Evolutionary conservation across 2,888 invertebrate genomes (phyloP), one percentile per base, ranked within the genome.

Genomic region (Chymomyza fuscimana): DNA sequence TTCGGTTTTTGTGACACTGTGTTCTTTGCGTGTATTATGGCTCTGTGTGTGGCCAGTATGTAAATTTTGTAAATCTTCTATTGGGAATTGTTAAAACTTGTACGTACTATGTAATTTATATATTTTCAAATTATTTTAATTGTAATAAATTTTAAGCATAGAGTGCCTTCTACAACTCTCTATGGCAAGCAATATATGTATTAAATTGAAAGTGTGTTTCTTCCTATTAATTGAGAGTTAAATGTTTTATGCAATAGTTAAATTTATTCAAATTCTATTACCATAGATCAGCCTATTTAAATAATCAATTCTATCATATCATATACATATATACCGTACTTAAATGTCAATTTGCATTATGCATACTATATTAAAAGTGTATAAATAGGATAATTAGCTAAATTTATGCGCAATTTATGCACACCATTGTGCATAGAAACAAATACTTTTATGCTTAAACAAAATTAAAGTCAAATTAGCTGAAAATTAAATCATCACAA

Each of bases 241-340:
- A 56, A 64, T 51, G 9, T 6, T 9, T 36, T 67, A 66, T 52
- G 67, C 56, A 64, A 71, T 75, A 52, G 62, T 67, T 74, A 22
- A 22, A 46, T 82, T 80, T 80, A 82, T 87, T 74, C 68, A 86
- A 79, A 74, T 87, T 82, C 82, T 82, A 82, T 78, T 85, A 78
- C 80, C 80, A 82, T 77, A 79, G 83, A 74, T 87, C 82, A 83
- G 82, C 85, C 82, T 87, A 82, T 85, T 46, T 12, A 72, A 77
- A 54, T 54, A 74, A 85, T 85, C 81, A 82, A 86, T 86, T 76
- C 78, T 78, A 73, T 64, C 61, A 63, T 78, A 73, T 64, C 61
- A 63, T 72, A 61, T 77, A 73, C 69, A 62, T 40, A 40, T 73
- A 36, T 71, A 74, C 5, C 16, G 19, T 70, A 78, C 78, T 78